Conservation (phyloP, 2,888 invertebrate species). For the Subacronicta megacephala region DNA sequence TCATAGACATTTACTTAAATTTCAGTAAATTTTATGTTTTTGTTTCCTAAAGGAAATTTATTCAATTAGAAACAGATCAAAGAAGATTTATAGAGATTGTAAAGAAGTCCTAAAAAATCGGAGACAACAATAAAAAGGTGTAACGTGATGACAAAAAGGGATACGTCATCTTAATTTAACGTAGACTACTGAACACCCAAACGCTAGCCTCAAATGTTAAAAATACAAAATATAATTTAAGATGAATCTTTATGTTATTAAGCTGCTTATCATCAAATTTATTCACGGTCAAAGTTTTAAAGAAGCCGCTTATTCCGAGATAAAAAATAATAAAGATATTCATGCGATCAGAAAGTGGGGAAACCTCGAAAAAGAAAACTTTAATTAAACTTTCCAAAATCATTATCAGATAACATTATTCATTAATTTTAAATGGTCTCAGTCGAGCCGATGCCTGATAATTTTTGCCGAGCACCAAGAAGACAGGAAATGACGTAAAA, state of each 20-base stretch:
- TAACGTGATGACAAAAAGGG: not conserved
- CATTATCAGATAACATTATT: constrained; percentile 89
- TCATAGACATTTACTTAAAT: too few relatives aligned
- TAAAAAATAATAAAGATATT: constrained; percentile 83
- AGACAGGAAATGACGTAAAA: constrained; percentile 87
- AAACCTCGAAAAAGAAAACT: constrained; percentile 79
- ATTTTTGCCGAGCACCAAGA: constrained; percentile 82
- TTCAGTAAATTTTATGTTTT: too few relatives aligned
- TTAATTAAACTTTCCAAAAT: constrained; percentile 87
- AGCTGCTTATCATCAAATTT: constrained; percentile 66
- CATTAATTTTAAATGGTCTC: constrained; percentile 88
- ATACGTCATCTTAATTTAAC: constrained; percentile 23
- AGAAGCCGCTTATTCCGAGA: constrained; percentile 73
- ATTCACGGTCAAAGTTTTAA: constrained; percentile 75
- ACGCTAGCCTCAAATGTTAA: constrained; percentile 18
- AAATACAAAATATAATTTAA: constrained; percentile 49
- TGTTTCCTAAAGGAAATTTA: too few relatives aligned
- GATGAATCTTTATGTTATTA: constrained; percentile 48
- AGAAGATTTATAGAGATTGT: too few relatives aligned
- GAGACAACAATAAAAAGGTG: too few relatives aligned
- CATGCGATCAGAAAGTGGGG: constrained; percentile 81
- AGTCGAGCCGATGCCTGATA: constrained; percentile 84
- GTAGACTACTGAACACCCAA: constrained; percentile 1
- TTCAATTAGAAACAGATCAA: too few relatives aligned
- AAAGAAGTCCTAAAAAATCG: too few relatives aligned